A percentile compares a stretch with the other conserved stretches of the same genome.
Evolutionary conservation across 1,140 invertebrate species (phyloP).

Genomic region (Pemphigus obesinymphae): DNA sequence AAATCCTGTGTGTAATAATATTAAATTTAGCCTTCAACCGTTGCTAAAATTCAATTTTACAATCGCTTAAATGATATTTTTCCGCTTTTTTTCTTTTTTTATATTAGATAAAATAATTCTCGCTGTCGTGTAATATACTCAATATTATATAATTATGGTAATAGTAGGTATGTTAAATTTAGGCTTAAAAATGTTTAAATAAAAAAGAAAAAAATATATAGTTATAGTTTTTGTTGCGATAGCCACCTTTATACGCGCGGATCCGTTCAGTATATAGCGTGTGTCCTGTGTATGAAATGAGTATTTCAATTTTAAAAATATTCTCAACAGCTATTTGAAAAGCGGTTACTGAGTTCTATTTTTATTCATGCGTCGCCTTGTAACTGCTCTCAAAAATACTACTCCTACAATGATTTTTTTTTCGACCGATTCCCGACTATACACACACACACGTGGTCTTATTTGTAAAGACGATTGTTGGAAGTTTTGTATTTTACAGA

Average conservation of each 20-base stretch:
- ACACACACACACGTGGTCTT: conserved; percentile 2
- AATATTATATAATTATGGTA: no score
- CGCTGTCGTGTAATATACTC: no score
- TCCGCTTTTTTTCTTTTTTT: no score
- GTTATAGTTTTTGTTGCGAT: not conserved
- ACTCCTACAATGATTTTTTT: not conserved
- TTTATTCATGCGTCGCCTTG: conserved; percentile 9
- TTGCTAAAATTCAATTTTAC: no score
- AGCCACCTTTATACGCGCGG: not conserved
- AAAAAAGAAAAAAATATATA: no score
- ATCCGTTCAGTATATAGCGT: not conserved
- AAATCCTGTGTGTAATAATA: no score
- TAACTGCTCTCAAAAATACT: conserved; percentile 21
- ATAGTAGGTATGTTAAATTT: no score
- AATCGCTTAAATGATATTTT: no score
- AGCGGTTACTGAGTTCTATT: conserved; percentile 35
- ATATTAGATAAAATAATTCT: no score
- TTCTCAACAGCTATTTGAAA: conserved; percentile 38
- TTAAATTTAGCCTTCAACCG: no score
- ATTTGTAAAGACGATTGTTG: not conserved
- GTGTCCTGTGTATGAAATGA: not conserved
- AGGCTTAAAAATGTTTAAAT: no score
- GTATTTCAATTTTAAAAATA: conserved; percentile 40
- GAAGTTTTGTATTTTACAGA: not conserved
- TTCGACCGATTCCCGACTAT: not conserved